Evolutionary conservation across 2,113 vertebrate species (phyloP).

Genomic region (Odobenus rosmarus): DNA sequence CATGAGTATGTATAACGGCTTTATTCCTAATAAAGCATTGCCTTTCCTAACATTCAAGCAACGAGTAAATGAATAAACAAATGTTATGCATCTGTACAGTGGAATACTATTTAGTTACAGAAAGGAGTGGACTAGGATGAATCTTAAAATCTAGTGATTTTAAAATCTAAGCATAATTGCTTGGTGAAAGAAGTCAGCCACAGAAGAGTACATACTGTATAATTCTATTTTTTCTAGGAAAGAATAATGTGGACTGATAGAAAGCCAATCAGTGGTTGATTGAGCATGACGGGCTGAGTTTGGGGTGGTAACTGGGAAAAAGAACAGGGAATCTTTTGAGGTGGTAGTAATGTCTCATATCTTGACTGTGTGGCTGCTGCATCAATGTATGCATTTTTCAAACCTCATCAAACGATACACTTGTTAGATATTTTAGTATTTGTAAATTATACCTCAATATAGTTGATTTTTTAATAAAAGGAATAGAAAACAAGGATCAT

Average conservation of each 20-base stretch:
- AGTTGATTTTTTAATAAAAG: background rate
- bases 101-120: background rate
- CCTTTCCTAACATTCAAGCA: background rate
- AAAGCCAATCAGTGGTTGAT: background rate
- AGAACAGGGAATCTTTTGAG: background rate
- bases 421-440: background rate
- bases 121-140: background rate
- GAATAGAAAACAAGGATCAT: background rate
- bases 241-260: background rate
- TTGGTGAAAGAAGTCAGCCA: background rate
- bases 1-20: background rate
- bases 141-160: background rate
- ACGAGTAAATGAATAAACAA: background rate
- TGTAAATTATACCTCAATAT: background rate
- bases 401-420: background rate
- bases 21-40: background rate
- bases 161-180: background rate
- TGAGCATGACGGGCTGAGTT: background rate
- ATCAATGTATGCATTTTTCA: background rate
- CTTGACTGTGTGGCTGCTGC: background rate
- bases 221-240: background rate
- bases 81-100: background rate
- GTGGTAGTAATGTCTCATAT: background rate
- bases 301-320: background rate
- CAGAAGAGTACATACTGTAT: background rate